phyloP scores from a whole-genome alignment of 2,113 vertebrate species.

The Miniopterus natalensis region DNA sequence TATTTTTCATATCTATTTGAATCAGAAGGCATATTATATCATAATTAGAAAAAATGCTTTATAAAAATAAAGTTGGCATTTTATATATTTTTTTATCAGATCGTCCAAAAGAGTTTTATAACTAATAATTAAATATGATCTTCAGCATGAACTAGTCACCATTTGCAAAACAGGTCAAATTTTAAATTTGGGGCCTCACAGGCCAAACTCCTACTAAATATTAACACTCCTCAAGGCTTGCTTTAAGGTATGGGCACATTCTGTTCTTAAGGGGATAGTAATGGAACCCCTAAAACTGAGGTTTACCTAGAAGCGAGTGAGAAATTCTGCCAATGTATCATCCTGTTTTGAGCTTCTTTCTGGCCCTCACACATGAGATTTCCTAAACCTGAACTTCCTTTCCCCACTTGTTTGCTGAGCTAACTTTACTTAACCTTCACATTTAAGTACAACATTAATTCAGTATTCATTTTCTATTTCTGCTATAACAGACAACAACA shows the following conservation, averaged over 20 bases:
- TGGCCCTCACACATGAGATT: not conserved
- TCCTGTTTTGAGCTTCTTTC: not conserved
- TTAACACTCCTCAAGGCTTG: not conserved
- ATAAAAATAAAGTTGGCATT: constrained; percentile 16
- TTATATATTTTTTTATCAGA: not conserved
- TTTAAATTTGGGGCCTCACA: not conserved
- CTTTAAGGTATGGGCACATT: not conserved
- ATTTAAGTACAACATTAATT: not conserved
- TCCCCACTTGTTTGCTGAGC: not conserved
- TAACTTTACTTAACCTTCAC: not conserved
- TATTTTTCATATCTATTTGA: not conserved
- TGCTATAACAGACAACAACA: not conserved
- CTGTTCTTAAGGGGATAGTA: not conserved
- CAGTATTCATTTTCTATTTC: not conserved
- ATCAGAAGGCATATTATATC: not conserved
- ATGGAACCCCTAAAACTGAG: not conserved
- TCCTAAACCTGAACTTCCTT: not conserved
- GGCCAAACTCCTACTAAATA: not conserved
- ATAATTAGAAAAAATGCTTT: not conserved
- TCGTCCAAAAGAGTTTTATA: not conserved
- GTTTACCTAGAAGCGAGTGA: not conserved
- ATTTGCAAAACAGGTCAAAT: not conserved
- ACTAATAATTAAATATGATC: constrained; percentile 9
- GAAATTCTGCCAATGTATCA: not conserved
- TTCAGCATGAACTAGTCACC: not conserved